A percentile compares a stretch with the other conserved stretches of the same genome.
Evolutionary conservation across 2,113 vertebrate species (phyloP).

Genomic region (Mixornis gularis): DNA sequence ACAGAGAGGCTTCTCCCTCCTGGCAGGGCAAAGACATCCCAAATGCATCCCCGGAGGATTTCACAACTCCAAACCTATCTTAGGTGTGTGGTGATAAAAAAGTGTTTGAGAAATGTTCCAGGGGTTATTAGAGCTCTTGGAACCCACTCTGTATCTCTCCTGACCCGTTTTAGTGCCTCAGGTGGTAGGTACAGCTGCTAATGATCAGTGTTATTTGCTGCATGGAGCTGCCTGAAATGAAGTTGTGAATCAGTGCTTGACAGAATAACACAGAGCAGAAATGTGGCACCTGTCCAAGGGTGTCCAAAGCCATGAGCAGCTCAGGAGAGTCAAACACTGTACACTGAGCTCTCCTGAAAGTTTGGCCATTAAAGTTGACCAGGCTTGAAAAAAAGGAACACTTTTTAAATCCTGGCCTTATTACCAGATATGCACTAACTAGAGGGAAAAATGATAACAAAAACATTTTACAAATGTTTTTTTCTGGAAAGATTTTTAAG

Average conservation of each 20-base stretch:
- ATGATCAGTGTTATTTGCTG: constrained; percentile 1
- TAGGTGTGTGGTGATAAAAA: not conserved
- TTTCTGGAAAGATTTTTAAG: not conserved
- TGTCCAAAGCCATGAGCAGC: not conserved
- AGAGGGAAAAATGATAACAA: not conserved
- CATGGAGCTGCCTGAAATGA: not conserved
- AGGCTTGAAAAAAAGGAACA: not conserved
- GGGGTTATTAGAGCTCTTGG: not conserved
- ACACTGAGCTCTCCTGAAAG: not conserved
- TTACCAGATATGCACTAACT: not conserved
- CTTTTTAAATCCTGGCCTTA: not conserved
- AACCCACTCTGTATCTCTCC: not conserved
- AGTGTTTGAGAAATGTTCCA: not conserved
- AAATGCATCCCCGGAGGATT: not conserved
- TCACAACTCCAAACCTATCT: not conserved
- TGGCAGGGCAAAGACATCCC: not conserved
- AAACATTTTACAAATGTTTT: not conserved
- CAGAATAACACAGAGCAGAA: not conserved
- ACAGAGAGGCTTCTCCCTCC: not conserved
- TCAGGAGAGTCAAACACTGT: not conserved
- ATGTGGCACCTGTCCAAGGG: not conserved
- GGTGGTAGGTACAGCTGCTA: not conserved
- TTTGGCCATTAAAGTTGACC: not conserved
- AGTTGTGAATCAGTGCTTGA: constrained; percentile 8
- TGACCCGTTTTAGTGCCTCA: not conserved